These are phyloP conservation scores for Pterostichus niger DNA, from an alignment of 2,888 invertebrate species.

Conservation along the genomic window DNA sequence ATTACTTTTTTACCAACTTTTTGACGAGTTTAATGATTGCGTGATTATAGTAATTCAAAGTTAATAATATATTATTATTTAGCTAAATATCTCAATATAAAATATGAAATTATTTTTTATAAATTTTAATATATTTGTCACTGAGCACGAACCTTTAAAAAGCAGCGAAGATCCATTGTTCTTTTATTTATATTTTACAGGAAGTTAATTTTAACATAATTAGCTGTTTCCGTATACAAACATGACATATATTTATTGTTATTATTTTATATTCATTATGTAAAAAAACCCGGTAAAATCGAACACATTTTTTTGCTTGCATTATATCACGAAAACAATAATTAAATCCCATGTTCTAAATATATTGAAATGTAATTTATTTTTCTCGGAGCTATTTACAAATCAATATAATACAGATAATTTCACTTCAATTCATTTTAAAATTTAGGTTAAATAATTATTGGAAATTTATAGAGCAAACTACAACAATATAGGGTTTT, in stretches of 20 bases:
- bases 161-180: neutral
- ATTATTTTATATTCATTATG: neutral
- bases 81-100: conserved; percentile 3
- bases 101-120: neutral
- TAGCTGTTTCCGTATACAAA: neutral
- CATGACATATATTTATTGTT: neutral
- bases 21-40: conserved; percentile 2
- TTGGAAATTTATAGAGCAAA: no score
- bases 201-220: conserved; percentile 2
- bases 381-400: neutral
- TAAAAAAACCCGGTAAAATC: neutral
- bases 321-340: neutral
- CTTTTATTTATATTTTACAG: neutral
- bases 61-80: conserved; percentile 1
- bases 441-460: no score
- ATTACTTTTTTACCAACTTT: neutral
- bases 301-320: neutral
- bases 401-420: neutral
- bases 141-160: neutral
- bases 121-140: neutral
- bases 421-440: neutral
- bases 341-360: neutral
- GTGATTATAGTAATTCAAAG: neutral
- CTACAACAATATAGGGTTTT: no score
- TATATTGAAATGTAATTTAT: neutral